phyloP scores from a whole-genome alignment of 1,140 invertebrate species.

The Leptonema lineaticorne region DNA sequence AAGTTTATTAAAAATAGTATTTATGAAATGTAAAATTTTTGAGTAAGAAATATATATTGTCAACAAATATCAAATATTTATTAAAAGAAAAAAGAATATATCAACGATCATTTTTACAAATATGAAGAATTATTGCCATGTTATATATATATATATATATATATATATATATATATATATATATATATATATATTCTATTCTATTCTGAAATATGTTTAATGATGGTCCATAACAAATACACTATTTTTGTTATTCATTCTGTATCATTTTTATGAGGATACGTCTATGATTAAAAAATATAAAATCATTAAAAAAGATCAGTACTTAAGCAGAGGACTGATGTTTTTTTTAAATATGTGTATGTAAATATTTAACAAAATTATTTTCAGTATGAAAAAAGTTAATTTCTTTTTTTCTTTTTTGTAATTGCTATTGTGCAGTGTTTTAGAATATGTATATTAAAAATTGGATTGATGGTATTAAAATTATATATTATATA shows the following conservation, averaged over 20 bases:
- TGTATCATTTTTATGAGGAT: too few relatives aligned
- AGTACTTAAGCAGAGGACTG: neutral
- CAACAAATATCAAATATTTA: slow-evolving; percentile 32
- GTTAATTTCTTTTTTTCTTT: too few relatives aligned
- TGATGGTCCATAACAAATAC: neutral
- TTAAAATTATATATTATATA: too few relatives aligned
- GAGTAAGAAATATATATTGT: slow-evolving; percentile 31
- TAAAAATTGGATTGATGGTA: too few relatives aligned
- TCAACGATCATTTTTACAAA: slow-evolving; percentile 42
- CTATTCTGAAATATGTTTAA: neutral
- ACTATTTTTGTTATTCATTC: neutral
- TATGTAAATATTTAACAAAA: slow-evolving; percentile 1
- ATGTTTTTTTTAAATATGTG: neutral
- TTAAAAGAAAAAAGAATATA: slow-evolving; percentile 24
- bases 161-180: neutral
- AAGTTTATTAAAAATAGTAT: slow-evolving; percentile 35
- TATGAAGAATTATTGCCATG: slow-evolving; percentile 2
- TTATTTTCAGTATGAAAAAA: neutral
- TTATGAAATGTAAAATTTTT: slow-evolving; percentile 36
- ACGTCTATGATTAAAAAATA: too few relatives aligned
- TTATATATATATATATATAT: neutral
- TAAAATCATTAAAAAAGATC: too few relatives aligned
- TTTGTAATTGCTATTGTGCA: too few relatives aligned
- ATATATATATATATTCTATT: neutral
- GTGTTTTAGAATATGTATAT: too few relatives aligned